phyloP scores from a whole-genome alignment of 2,888 invertebrate genomes.

The Vanessa cardui region DNA sequence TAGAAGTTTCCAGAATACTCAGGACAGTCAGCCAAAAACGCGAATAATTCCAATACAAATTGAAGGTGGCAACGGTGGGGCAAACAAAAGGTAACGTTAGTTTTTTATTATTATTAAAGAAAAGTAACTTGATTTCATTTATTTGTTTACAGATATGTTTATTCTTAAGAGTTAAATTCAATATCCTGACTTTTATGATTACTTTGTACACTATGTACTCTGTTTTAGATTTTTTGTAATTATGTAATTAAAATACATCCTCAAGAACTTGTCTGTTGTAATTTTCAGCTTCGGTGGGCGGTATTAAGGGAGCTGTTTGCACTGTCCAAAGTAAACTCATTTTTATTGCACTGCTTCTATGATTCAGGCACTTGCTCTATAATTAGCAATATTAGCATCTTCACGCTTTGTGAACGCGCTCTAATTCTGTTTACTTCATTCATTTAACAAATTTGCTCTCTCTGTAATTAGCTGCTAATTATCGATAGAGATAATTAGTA shows the following conservation, averaged over 20 bases:
- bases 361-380: constrained; percentile 71
- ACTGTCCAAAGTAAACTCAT: constrained; percentile 75
- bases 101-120: not conserved
- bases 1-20: constrained; percentile 58
- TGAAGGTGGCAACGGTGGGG: constrained; percentile 73
- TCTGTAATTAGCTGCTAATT: constrained; percentile 40
- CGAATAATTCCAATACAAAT: constrained; percentile 85
- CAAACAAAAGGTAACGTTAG: constrained; percentile 69
- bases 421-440: constrained; percentile 69
- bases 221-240: not conserved
- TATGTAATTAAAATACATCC: not conserved
- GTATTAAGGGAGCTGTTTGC: constrained; percentile 73
- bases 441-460: constrained; percentile 62
- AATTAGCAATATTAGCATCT: constrained; percentile 72
- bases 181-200: not conserved
- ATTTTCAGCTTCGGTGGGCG: constrained; percentile 81
- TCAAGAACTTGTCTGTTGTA: constrained; percentile 30
- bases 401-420: constrained; percentile 56
- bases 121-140: not conserved
- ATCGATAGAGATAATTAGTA: constrained; percentile 29
- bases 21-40: constrained; percentile 73
- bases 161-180: not conserved
- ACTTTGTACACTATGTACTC: too few species aligned
- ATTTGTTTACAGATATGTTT: not conserved
- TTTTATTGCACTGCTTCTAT: constrained; percentile 69